Conservation (phyloP, 2,797 vertebrate genomes). For the Epinephelus awoara region DNA sequence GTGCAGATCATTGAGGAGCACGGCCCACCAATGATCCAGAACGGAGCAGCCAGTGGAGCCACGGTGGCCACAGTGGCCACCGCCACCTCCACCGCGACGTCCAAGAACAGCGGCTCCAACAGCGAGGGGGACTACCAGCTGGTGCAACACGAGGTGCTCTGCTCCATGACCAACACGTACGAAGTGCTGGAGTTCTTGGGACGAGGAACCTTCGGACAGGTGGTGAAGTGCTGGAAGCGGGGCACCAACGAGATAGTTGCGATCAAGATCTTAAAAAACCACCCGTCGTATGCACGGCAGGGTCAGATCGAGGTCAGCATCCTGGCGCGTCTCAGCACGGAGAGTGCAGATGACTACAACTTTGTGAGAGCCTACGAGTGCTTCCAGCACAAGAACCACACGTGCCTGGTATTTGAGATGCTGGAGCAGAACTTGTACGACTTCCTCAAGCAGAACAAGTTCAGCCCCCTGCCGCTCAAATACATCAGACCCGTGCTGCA, state of each 20-base stretch:
- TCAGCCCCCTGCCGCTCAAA: slow-evolving; percentile 97
- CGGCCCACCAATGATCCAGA: slow-evolving; percentile 94
- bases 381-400: slow-evolving; percentile 99
- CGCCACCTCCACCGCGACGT: slow-evolving; percentile 94
- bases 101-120: slow-evolving; percentile 98
- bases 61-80: slow-evolving; percentile 90
- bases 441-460: slow-evolving; percentile 99
- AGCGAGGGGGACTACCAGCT: slow-evolving; percentile 98
- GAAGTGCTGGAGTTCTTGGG: slow-evolving; percentile 98
- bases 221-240: slow-evolving; percentile 99
- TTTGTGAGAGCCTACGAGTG: slow-evolving; percentile 98
- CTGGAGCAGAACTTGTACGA: slow-evolving; percentile 99
- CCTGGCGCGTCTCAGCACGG: slow-evolving; percentile 96
- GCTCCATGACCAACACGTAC: slow-evolving; percentile 99
- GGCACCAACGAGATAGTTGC: slow-evolving; percentile 99
- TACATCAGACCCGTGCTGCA: slow-evolving; percentile 98
- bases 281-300: slow-evolving; percentile 97
- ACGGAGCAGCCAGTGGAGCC: slow-evolving; percentile 84
- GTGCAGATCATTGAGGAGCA: slow-evolving; percentile 98
- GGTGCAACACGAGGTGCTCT: slow-evolving; percentile 98
- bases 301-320: slow-evolving; percentile 99
- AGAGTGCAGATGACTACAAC: slow-evolving; percentile 98
- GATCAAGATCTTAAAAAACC: slow-evolving; percentile 99
- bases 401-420: slow-evolving; percentile 99
- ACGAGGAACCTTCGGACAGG: slow-evolving; percentile 97